Conservation (phyloP, 2,113 vertebrate species). For the Emydura subglobosa region DNA sequence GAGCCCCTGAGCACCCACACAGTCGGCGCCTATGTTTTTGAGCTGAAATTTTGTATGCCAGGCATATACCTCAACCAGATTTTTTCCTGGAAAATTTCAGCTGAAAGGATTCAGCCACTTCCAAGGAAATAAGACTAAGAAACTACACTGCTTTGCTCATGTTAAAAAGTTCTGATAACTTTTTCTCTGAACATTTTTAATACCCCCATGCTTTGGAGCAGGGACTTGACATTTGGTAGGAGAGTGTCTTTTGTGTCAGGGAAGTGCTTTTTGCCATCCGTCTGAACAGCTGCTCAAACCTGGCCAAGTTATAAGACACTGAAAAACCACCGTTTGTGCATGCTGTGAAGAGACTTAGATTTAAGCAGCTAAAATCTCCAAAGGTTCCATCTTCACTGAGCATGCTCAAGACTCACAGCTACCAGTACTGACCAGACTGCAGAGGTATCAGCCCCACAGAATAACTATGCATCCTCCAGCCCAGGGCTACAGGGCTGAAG, state of each 20-base stretch:
- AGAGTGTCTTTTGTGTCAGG: background rate
- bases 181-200: background rate
- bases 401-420: background rate
- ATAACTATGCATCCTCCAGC: background rate
- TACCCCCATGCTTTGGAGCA: background rate
- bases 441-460: background rate
- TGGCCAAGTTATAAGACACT: background rate
- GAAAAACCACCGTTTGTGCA: background rate
- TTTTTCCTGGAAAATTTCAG: background rate
- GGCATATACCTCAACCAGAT: too few species aligned
- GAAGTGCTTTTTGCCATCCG: background rate
- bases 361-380: background rate
- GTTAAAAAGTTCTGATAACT: fast-evolving
- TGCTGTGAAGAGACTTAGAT: background rate
- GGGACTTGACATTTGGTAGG: background rate
- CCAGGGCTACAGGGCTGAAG: background rate
- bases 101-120: background rate
- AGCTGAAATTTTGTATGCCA: background rate
- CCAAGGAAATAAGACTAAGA: background rate
- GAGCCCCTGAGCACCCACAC: too few species aligned
- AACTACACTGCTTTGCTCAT: fast-evolving
- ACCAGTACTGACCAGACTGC: background rate
- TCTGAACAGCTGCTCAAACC: background rate
- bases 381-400: background rate
- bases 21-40: too few species aligned